Percentiles rank a stretch among this genome's conserved stretches.
phyloP scores from a whole-genome alignment of 64 coral and sea anemone species.

The Porites lutea region DNA sequence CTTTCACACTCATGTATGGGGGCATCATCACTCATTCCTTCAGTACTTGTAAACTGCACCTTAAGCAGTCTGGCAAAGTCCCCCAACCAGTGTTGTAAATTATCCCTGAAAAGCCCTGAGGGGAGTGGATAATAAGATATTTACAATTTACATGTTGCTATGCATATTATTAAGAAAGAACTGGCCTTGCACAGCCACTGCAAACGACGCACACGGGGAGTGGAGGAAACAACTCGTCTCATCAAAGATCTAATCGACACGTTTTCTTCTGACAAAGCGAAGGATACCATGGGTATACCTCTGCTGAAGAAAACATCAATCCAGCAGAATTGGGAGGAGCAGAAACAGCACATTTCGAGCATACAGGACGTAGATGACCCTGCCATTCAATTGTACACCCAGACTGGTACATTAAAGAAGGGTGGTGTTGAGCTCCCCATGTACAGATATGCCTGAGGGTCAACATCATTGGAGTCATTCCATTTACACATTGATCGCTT shows the following conservation, averaged over 20 bases:
- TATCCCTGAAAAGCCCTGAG: too few species aligned
- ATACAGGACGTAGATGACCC: constrained; percentile 43
- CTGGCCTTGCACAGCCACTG: constrained; percentile 43
- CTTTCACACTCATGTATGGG: too few species aligned
- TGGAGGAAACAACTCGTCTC: neutral
- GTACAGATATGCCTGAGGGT: constrained; percentile 69
- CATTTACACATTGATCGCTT: constrained; percentile 59
- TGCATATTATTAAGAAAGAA: constrained; percentile 31
- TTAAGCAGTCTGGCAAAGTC: too few species aligned
- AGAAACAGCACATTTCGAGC: constrained; percentile 45
- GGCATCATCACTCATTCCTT: too few species aligned
- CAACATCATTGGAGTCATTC: constrained; percentile 71
- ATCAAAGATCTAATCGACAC: constrained; percentile 26
- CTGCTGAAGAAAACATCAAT: constrained; percentile 27
- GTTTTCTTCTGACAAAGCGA: constrained; percentile 11
- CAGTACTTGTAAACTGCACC: too few species aligned
- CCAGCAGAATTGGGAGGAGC: constrained; percentile 51
- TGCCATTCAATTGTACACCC: constrained; percentile 20
- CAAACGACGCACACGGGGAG: constrained; percentile 22
- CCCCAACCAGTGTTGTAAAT: too few species aligned
- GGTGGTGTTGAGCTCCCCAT: constrained; percentile 10
- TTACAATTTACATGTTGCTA: neutral
- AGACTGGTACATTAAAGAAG: constrained; percentile 28
- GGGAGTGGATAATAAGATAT: too few species aligned
- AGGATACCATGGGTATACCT: constrained; percentile 59